Evolutionary conservation across 2,888 invertebrate genomes (phyloP), one percentile per base, ranked within the genome.

Genomic region (Hypselothyrea guttata): DNA sequence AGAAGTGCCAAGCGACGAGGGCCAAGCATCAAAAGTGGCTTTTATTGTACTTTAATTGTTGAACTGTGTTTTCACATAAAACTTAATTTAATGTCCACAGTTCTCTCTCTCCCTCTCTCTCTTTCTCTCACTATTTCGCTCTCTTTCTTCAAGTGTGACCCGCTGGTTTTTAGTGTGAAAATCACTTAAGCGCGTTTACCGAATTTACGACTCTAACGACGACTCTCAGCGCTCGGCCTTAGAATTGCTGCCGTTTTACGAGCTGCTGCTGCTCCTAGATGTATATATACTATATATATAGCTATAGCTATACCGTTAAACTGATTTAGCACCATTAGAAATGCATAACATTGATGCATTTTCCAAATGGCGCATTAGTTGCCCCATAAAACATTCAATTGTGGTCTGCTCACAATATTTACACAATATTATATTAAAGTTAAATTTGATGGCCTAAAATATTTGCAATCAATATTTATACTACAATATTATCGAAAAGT

Each of bases 1-100:
- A 13, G 34, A 31, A n/a, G 22, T 48, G 44, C 12, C n/a, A n/a
- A n/a, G n/a, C n/a, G n/a, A n/a, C n/a, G n/a, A 54, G 40, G 55
- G 58, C n/a, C n/a, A n/a, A 62, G 41, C 66, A 46, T 62, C 72
- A 65, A 83, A 79, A 79, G 66, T 71, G 74, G 54, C 62, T 83
- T 87, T 87, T 83, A 84, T 84, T 72, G 75, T 65, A 75, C 62
- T 84, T 86, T 86, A 86, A 87, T 86, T 86, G 87, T 74, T 66
- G 78, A 81, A 83, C 71, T 81, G 71, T 83, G 84, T 78, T 75
- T 60, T 63, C 54, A 54, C 60, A 77, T 77, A 74, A 77, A 77
- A 81, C 69, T 81, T 45, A 67, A 77, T 77, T 77, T 77, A 77
- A 77, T 77, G 71, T 59, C 46, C 22, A 22, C 22, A 22, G 22